Base-by-base conservation (phyloP, 1,140 invertebrate species). In the Pachypsylla venusta region DNA sequence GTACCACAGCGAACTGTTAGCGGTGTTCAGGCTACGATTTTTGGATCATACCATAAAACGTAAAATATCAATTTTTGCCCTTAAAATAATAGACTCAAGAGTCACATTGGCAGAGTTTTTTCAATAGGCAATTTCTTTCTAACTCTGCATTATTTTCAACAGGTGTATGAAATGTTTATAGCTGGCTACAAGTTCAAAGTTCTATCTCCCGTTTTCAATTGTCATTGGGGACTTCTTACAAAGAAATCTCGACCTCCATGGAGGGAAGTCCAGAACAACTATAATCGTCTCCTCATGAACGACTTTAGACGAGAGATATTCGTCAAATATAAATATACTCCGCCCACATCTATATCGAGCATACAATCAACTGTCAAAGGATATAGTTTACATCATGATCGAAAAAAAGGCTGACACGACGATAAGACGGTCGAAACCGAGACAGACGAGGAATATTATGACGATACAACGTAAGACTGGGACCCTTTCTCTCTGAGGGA, bases 121-220 rank as follows among this genome's bases (percentile, higher is more conserved):
- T 12, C 30, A 35, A 12, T 35, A 12, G 10, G 30, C 16, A 35
- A 35, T 10, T 12, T 35, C 30, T 35, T 35, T 35, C 30, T 12
- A 65, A 63, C 64, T 65, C 63, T 76, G 76, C 10, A 12, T 16
- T 35, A 12, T 10, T 35, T 10, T 35, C 16, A 35, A 1, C 75
- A 93, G 89, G 87, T 93, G 1, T 94, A 93, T 73, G 91, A 96
- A 74, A 91, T 93, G 86, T 89, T 84, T 68, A 78, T 93, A 20
- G 84, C 89, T 35, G 90, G 91, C 1, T 94, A 88, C 71, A 80
- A 85, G 67, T 93, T 96, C 72, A 79, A 82, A 65, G 90, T 96
- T 0, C 77, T 95, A 2, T 86, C 90, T 1, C 89, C 90, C 1
- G 83, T 90, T 39, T 96, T 94, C 70, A 87, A 90, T 0, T 83